phyloP scores from a whole-genome alignment of 2,113 vertebrate genomes.

The Dicaeum eximium region DNA sequence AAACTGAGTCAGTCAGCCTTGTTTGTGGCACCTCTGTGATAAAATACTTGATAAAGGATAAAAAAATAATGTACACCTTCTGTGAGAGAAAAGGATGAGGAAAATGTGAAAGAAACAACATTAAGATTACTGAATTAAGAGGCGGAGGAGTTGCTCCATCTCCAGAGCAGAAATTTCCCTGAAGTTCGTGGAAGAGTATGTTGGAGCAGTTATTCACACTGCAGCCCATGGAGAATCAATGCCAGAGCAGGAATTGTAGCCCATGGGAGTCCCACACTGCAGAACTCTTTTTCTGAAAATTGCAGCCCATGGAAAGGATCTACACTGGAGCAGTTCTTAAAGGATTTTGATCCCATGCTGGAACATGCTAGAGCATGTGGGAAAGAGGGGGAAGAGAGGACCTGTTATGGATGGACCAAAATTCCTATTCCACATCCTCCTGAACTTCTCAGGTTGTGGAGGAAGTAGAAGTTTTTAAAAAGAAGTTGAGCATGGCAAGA shows the following conservation, averaged over 20 bases:
- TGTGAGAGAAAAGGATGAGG: not conserved
- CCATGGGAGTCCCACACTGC: fast-evolving
- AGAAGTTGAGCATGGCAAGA: not conserved
- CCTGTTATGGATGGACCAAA: not conserved
- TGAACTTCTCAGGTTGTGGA: not conserved
- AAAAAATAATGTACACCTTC: not conserved
- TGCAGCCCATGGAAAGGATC: not conserved
- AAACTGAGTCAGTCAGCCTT: not conserved
- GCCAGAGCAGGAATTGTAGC: not conserved
- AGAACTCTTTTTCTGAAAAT: not conserved
- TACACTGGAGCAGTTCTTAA: not conserved
- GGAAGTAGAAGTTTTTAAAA: not conserved
- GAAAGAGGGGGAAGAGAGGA: not conserved
- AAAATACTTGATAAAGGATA: not conserved
- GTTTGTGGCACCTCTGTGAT: fast-evolving
- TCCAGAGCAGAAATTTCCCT: not conserved
- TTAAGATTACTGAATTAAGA: not conserved
- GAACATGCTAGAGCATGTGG: not conserved
- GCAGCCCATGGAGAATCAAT: not conserved
- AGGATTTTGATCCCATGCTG: not conserved
- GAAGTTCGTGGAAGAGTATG: not conserved
- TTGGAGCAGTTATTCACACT: not conserved
- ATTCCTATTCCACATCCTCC: not conserved
- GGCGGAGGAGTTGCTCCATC: fast-evolving
- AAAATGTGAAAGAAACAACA: not conserved